Evolutionary conservation across 2,113 vertebrate species (phyloP), one percentile per base, ranked within the genome.

Genomic region (Anhinga anhinga): DNA sequence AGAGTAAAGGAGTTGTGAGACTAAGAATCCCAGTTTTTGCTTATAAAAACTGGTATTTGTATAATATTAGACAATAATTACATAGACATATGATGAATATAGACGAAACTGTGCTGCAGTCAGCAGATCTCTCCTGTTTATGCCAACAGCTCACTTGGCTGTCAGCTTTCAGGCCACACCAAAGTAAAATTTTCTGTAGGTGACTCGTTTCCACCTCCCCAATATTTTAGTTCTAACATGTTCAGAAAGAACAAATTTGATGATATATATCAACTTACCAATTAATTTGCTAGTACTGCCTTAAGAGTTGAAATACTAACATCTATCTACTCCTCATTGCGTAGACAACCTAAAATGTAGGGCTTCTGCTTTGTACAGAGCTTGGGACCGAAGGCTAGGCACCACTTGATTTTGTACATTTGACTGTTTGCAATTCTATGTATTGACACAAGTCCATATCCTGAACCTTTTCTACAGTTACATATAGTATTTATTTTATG

Each of bases 311-410:
- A 52, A 72, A 26, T 45, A n/a, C 38, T 47, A 6, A 32, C 3
- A 27, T 38, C 7, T 38, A 1, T 15, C 26, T 52, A 6, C 5
- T 44, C 6, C 7, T 25, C 3, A 2, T 42, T 61, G 21, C 19
- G 15, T 8, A 11, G 55, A 13, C 3, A 19, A 15, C 26, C 5
- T 38, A n/a, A 58, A 53, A 5, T 14, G 4, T 2, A n/a, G 2
- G 7, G 1, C 7, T 49, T 22, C 7, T 62, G 13, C 20, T 66
- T 32, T n/a, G 6, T 27, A 8, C 34, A 19, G 34, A 36, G 14
- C 13, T 67, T 12, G 45, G 47, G 26, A 42, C 38, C 0, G 2
- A 53, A 69, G 58, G 19, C n/a, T 3, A 1, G 11, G 29, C 7
- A n/a, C 13, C 27, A 3, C 40, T n/a, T 49, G 5, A 9, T 45